Base-by-base conservation (phyloP, 2,797 vertebrate genomes). In the Aviceda cuculoides region DNA sequence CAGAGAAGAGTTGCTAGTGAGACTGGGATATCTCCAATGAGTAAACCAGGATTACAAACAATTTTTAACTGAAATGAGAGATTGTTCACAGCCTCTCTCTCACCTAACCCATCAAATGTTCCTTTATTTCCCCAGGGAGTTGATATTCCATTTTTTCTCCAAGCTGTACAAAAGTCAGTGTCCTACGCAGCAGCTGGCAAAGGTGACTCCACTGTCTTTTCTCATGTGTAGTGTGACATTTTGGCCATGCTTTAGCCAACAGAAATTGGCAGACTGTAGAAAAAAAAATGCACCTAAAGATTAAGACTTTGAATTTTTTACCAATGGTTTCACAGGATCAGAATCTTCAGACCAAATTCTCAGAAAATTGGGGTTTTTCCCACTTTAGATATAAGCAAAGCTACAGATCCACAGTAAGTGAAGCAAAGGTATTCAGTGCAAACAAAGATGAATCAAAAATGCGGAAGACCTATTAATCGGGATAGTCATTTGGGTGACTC, bases 401-500 rank as follows among this genome's bases (percentile, higher is more conserved):
- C 29, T 19, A 26, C 8, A 82, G 75, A 80, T 49, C 25, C 31
- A 79, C 13, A 42, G 39, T 24, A 13, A 67, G 12, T 6, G 25
- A 91, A 75, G 7, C 14, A 87, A 52, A 71, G 22, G 3, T 62
- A 44, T 58, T 75, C 31, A 33, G 19, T n/a, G 20, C 25, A 86
- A 85, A 78, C 18, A 14, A 7, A n/a, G 11, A 46, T 9, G 29
- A 59, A 59, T 16, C 2, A 62, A 77, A 82, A 70, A 24, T 24
- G 7, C 21, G 26, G 22, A 49, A 62, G 24, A 58, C 10, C 7
- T 53, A 4, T 49, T n/a, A 61, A 72, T 12, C 5, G 15, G 10
- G 4, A 6, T 13, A n/a, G 44, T 46, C 2, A 24, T 73, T 56
- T 7, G 1, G 3, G 12, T 66, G 9, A 49, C 4, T 13, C 11